Evolutionary conservation across 2,888 invertebrate genomes (phyloP), one percentile per base, ranked within the genome.

Genomic region (Hofmannophila pseudospretella): DNA sequence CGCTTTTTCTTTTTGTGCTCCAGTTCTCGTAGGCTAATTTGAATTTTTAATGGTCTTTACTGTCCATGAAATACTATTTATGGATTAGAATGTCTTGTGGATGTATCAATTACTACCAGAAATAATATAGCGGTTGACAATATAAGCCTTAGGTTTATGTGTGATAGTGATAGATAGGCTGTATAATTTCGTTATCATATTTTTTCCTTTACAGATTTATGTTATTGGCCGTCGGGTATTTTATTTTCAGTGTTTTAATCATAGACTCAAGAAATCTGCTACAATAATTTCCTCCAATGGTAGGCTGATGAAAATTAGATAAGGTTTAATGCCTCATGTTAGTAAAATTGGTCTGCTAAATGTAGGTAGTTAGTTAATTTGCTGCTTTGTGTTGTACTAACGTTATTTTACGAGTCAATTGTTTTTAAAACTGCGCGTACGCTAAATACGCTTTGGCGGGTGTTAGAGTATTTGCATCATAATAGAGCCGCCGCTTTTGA

Each of bases 1-100:
- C 57, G 67, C 72, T 70, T 78, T 82, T 85, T 79, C 74, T 81
- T 81, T 79, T 82, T 82, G 67, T 74, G 84, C 82, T 85, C 86
- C 78, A 81, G 75, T 85, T 85, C 78, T 60, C 60, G 63, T 54
- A 53, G 58, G 57, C 57, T 66, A 66, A 77, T 78, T 82, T 77
- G 68, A 74, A 71, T 76, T 76, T 73, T 75, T 75, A 70, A 80
- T 75, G 66, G 45, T 54, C 54, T 54, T 60, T 51, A 52, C 55
- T 53, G 52, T 46, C 50, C 48, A 47, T 40, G 42, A 46, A 39
- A 46, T 38, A 45, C 42, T 56, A 2, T n/a, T 58, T 61, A 60
- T 53, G 54, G 48, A 54, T 49, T 42, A 48, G 36, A 45, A 29
- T 34, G 44, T 45, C 42, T 45, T n/a, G 45, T 44, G 46, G 48